These are phyloP conservation scores for Halocynthia aurantium DNA, from an alignment of 23 tunicate species.

Conservation along the genomic window DNA sequence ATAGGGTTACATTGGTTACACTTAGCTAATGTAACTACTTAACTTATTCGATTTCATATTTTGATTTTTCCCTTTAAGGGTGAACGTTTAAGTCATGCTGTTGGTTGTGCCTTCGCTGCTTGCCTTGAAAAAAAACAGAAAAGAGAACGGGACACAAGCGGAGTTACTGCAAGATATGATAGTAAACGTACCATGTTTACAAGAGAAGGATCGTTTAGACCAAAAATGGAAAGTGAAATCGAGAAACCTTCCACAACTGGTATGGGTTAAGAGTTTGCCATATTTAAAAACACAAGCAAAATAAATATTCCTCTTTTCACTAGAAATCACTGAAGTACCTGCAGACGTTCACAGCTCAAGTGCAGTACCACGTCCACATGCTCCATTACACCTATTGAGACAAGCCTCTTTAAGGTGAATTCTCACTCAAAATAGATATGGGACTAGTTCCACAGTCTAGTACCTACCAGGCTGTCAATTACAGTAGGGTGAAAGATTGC, in stretches of 20 bases:
- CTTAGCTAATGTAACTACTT: neutral
- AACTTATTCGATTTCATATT: neutral
- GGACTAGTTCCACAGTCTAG: neutral
- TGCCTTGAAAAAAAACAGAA: conserved; percentile 96
- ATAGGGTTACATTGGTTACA: neutral
- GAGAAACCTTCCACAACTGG: conserved; percentile 7
- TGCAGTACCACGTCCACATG: conserved; percentile 94
- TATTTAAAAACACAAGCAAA: neutral
- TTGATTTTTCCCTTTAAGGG: conserved; percentile 48
- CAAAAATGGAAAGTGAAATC: conserved; percentile 53
- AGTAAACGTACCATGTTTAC: conserved; percentile 88
- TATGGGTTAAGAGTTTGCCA: neutral
- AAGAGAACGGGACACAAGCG: conserved; percentile 75
- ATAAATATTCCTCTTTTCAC: neutral
- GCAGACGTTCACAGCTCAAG: conserved; percentile 72
- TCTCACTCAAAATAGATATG: neutral
- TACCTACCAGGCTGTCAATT: neutral
- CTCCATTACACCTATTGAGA: conserved; percentile 81
- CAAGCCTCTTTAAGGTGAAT: conserved; percentile 85
- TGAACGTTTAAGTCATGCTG: conserved; percentile 94
- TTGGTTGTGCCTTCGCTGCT: conserved; percentile 97
- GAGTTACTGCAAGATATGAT: conserved; percentile 79
- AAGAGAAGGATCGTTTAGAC: conserved; percentile 89
- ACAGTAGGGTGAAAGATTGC: neutral
- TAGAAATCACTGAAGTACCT: conserved; percentile 39